These are phyloP conservation scores for Parapristionchus giblindavisi DNA, from an alignment of 2,888 invertebrate genomes.

Conservation along the genomic window DNA sequence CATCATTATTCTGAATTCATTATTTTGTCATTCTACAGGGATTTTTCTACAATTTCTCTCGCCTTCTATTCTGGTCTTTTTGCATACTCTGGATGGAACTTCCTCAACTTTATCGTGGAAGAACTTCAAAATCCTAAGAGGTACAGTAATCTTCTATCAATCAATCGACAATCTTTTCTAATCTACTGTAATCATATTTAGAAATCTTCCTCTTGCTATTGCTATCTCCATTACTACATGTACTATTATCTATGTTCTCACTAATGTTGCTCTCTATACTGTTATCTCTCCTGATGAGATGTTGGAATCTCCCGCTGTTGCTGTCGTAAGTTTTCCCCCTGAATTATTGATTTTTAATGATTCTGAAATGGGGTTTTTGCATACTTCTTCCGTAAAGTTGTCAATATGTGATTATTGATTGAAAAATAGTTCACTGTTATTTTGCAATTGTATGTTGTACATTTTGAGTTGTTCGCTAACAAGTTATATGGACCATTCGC, in stretches of 20 bases:
- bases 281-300: slow-evolving; percentile 94
- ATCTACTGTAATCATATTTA: slow-evolving; percentile 64
- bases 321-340: slow-evolving; percentile 80
- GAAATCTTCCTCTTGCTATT: slow-evolving; percentile 91
- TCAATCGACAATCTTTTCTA: not conserved
- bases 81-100: slow-evolving; percentile 91
- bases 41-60: slow-evolving; percentile 86
- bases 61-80: slow-evolving; percentile 98
- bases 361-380: too few relatives aligned
- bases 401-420: too few relatives aligned
- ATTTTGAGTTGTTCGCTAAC: slow-evolving; percentile 66
- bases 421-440: too few relatives aligned
- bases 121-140: slow-evolving; percentile 95
- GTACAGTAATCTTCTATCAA: slow-evolving; percentile 71
- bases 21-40: slow-evolving; percentile 76
- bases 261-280: slow-evolving; percentile 96
- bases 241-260: slow-evolving; percentile 91
- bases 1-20: not conserved
- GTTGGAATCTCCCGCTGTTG: slow-evolving; percentile 90
- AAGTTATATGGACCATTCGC: slow-evolving; percentile 85
- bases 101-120: slow-evolving; percentile 97
- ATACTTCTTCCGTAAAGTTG: too few relatives aligned
- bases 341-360: not conserved
- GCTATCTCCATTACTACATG: slow-evolving; percentile 92
- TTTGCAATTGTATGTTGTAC: not conserved